Conservation (phyloP, 2,113 vertebrate genomes). For the Poecilia latipinna region DNA sequence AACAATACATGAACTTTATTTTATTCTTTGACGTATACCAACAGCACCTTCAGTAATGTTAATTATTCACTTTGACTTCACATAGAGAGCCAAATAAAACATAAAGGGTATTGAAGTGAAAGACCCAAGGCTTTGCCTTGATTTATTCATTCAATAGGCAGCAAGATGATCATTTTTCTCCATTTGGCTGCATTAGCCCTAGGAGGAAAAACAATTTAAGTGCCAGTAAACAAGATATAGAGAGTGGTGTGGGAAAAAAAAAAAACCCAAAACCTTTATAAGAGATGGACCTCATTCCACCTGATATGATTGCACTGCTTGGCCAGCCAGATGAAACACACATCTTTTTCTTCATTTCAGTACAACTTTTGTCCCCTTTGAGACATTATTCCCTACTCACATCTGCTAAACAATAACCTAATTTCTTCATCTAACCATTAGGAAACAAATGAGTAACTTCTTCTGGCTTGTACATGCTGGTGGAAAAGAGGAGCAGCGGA, state of each 20-base stretch:
- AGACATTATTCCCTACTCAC: background rate
- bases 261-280: background rate
- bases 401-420: background rate
- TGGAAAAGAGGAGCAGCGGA: background rate
- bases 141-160: constrained; percentile 68
- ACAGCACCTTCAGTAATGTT: constrained; percentile 5
- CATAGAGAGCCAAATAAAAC: background rate
- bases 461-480: constrained; percentile 5
- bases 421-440: background rate
- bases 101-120: constrained; percentile 6
- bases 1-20: constrained; percentile 13
- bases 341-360: too few relatives aligned
- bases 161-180: constrained; percentile 43
- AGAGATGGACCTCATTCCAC: constrained; percentile 24
- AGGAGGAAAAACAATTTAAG: constrained; percentile 29
- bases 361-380: too few relatives aligned
- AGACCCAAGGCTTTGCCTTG: constrained; percentile 36
- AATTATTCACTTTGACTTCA: constrained; percentile 21
- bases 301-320: background rate
- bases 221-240: constrained; percentile 33
- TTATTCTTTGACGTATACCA: constrained; percentile 19
- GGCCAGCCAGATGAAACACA: background rate
- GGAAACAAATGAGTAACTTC: background rate
- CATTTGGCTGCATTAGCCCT: constrained; percentile 41
- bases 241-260: background rate